Evolutionary conservation across 2,888 invertebrate genomes (phyloP).

Genomic region (Stenichneumon culpator): DNA sequence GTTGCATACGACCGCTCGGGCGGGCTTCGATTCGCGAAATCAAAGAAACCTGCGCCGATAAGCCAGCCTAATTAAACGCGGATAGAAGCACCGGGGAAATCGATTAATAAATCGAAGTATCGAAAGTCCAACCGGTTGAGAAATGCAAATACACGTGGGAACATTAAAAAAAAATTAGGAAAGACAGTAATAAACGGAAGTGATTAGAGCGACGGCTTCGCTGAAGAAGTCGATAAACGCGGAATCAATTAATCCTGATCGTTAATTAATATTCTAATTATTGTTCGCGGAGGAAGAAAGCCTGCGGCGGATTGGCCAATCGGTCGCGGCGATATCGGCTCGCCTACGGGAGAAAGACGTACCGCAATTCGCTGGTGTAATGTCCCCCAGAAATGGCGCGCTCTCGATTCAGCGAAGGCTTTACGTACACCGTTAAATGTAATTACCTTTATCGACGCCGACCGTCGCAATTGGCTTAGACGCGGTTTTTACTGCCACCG

Average conservation of each 20-base stretch:
- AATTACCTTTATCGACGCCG: constrained; percentile 79
- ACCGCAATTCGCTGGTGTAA: constrained; percentile 41
- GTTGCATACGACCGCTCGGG: not conserved
- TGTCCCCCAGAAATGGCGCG: constrained; percentile 62
- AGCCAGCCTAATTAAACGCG: constrained; percentile 46
- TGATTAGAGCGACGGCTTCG: constrained; percentile 24
- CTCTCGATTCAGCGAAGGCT: constrained; percentile 75
- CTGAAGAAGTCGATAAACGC: constrained; percentile 71
- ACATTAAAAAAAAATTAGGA: not conserved
- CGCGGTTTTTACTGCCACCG: constrained; percentile 72
- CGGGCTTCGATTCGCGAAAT: constrained; percentile 33
- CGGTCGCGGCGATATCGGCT: constrained; percentile 50
- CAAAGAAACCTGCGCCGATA: constrained; percentile 52
- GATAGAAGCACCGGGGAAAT: not conserved
- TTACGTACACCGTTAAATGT: constrained; percentile 80
- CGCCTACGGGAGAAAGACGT: constrained; percentile 59
- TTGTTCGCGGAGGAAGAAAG: constrained; percentile 28
- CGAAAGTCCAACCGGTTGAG: constrained; percentile 12
- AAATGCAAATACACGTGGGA: constrained; percentile 22
- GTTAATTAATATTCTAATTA: constrained; percentile 81
- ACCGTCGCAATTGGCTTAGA: constrained; percentile 60
- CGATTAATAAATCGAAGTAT: constrained; percentile 48
- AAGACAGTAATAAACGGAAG: constrained; percentile 43
- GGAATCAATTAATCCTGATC: constrained; percentile 76
- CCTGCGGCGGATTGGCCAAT: constrained; percentile 27